Evolutionary conservation across 1,140 invertebrate genomes (phyloP).

Genomic region (Zaprionus tsacasi): DNA sequence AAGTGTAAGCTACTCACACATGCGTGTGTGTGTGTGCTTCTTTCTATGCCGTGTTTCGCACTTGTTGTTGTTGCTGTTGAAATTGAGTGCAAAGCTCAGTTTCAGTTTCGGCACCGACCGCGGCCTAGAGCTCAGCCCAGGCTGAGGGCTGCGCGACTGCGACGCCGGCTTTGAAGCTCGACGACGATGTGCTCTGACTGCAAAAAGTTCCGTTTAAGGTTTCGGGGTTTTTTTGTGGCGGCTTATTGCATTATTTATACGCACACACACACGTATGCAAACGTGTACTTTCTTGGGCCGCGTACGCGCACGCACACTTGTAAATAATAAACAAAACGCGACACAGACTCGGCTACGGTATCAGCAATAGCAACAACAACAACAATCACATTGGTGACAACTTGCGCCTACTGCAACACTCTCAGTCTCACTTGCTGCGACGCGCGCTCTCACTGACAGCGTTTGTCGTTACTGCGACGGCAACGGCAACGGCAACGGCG

Average conservation of each 20-base stretch:
- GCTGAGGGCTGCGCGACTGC: slow-evolving; percentile 20
- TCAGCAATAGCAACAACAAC: slow-evolving; percentile 41
- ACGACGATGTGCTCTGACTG: slow-evolving; percentile 71
- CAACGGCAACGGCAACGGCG: slow-evolving; percentile 3
- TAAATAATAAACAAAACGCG: slow-evolving; percentile 65
- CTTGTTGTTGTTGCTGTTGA: slow-evolving; percentile 32
- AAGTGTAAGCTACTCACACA: slow-evolving; percentile 40
- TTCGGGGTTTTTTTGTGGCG: slow-evolving; percentile 60
- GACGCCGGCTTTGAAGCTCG: slow-evolving; percentile 51
- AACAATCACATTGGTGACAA: slow-evolving; percentile 63
- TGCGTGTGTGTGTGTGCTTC: slow-evolving; percentile 13
- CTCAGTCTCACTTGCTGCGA: slow-evolving; percentile 34
- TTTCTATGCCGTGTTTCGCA: neutral
- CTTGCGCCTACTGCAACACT: slow-evolving; percentile 68
- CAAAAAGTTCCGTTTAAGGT: slow-evolving; percentile 70
- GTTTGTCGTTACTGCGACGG: slow-evolving; percentile 10
- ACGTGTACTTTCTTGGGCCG: slow-evolving; percentile 42
- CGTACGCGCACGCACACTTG: slow-evolving; percentile 45
- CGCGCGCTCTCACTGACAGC: slow-evolving; percentile 37
- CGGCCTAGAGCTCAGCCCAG: slow-evolving; percentile 44
- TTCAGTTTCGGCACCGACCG: slow-evolving; percentile 44
- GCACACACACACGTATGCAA: slow-evolving; percentile 18
- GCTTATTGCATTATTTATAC: slow-evolving; percentile 75
- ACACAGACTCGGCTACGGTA: slow-evolving; percentile 24
- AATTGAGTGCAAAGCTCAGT: slow-evolving; percentile 76